Base-by-base conservation (phyloP, 2,797 vertebrate species). In the Microctenopoma lineatum region DNA sequence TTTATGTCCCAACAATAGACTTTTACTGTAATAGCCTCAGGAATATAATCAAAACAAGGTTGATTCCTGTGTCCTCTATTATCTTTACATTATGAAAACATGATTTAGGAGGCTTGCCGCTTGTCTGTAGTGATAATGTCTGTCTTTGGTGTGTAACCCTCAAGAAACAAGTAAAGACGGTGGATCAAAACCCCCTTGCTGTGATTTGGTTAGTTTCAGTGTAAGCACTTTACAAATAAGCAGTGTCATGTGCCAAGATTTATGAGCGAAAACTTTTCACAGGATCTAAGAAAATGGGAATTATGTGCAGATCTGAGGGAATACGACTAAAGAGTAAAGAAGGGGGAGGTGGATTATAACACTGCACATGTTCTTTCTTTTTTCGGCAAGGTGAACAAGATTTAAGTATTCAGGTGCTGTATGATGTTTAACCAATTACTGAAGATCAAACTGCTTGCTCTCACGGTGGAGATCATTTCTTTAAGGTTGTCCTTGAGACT, bases 61-160 rank as follows among this genome's bases (percentile, higher is more conserved):
- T 70, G 41, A 82, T 73, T 84, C 70, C 48, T 39, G 26, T 79
- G 79, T 83, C 75, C 68, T 78, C 52, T 79, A 75, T 86, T 79
- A 89, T 89, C 54, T 81, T 12, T 72, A 77, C 71, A 80, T 83
- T 75, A 88, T 63, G 48, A 59, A 82, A 74, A 73, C 59, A 67
- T 56, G 58, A 75, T 77, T 85, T 68, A 52, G 25, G 21, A 77
- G 59, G 14, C 36, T n/a, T 69, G 56, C 58, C 59, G 50, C 65
- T 75, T 9, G 3, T 76, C 36, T 48, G 54, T 38, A 41, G 48
- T 52, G 69, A 65, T 70, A 58, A 69, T 56, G 27, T 29, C 14
- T 44, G 41, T 62, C 16, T 73, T 71, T 50, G 39, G n/a, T 59
- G 64, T 26, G 38, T 52, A 53, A 84, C 18, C 16, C 51, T 50